phyloP scores from a whole-genome alignment of 2,113 vertebrate genomes.

The Myotis brandtii region DNA sequence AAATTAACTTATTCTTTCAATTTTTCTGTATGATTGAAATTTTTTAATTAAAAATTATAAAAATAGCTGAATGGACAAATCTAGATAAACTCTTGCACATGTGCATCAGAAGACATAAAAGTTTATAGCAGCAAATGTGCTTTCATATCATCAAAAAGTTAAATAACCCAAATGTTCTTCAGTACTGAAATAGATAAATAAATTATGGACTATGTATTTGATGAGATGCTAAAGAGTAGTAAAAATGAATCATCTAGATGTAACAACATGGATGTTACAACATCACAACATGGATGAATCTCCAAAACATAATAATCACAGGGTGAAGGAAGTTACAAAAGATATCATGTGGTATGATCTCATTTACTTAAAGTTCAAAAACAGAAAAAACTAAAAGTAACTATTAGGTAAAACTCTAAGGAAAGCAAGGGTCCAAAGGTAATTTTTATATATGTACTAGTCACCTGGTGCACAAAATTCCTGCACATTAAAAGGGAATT shows the following conservation, averaged over 20 bases:
- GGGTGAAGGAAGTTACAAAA: constrained; percentile 22
- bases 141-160: neutral
- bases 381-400: constrained; percentile 30
- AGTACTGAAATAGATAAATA: constrained; percentile 8
- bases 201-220: neutral
- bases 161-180: neutral
- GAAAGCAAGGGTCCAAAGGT: too few species aligned
- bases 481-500: too few species aligned
- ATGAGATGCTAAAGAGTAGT: neutral
- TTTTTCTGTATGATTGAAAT: neutral
- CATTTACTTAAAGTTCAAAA: constrained; percentile 50
- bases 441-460: too few species aligned
- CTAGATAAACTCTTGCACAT: neutral
- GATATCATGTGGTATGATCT: neutral
- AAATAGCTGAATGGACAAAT: neutral
- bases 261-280: neutral
- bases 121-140: neutral
- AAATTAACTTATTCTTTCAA: constrained; percentile 31
- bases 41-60: neutral
- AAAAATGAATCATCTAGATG: neutral
- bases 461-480: too few species aligned
- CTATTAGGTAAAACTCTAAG: neutral
- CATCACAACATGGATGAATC: neutral
- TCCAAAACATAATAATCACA: constrained; percentile 14
- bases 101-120: neutral